Evolutionary conservation across 2,888 invertebrate species (phyloP).

Genomic region (Arge pagana): DNA sequence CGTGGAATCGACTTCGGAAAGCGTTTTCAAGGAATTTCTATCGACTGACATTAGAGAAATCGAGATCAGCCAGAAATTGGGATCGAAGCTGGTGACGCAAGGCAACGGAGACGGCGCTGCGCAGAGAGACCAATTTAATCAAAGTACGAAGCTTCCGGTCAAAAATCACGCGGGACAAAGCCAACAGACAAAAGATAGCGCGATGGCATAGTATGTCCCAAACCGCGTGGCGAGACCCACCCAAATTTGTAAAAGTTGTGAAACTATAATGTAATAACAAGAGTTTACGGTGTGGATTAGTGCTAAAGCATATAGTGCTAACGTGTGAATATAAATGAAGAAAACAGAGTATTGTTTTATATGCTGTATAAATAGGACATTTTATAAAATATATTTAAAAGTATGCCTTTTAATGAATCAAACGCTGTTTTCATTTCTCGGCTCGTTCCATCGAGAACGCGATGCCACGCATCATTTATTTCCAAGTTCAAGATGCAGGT

Average conservation of each 20-base stretch:
- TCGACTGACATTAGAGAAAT: conserved; percentile 46
- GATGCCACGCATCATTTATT: too few species aligned
- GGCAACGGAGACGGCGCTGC: not conserved
- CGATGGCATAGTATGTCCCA: conserved; percentile 46
- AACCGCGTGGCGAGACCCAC: too few species aligned
- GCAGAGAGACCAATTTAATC: conserved; percentile 42
- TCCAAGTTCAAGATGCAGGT: too few species aligned
- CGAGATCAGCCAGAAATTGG: conserved; percentile 44
- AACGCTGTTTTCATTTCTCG: too few species aligned
- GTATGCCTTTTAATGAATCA: conserved; percentile 33
- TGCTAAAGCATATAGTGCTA: conserved; percentile 55
- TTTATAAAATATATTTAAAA: conserved; percentile 59
- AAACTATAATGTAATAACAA: conserved; percentile 11
- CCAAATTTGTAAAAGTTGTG: conserved; percentile 3
- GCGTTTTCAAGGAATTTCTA: conserved; percentile 43
- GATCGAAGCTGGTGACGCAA: conserved; percentile 34
- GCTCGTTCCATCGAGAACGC: too few species aligned
- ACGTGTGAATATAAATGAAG: conserved; percentile 54
- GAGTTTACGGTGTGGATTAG: conserved; percentile 15
- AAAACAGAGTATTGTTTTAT: conserved; percentile 59
- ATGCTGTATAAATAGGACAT: conserved; percentile 58
- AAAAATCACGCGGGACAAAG: conserved; percentile 31
- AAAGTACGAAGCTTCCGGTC: conserved; percentile 31
- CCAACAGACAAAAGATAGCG: conserved; percentile 40
- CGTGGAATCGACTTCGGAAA: conserved; percentile 36